phyloP scores from a whole-genome alignment of 2,797 vertebrate species.

The Channallabes apus region DNA sequence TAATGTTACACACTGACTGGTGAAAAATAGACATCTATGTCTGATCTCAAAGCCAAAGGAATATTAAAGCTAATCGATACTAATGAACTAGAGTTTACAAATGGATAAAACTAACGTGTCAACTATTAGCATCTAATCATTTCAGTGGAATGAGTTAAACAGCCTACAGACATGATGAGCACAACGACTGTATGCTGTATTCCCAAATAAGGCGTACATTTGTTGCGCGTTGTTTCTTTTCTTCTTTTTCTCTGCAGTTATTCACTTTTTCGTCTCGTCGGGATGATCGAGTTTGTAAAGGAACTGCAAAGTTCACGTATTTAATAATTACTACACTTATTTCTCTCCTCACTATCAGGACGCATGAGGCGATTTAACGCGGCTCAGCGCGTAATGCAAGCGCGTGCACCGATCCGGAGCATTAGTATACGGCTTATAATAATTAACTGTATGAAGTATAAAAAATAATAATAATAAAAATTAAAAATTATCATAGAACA shows the following conservation, averaged over 20 bases:
- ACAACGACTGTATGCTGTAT: background rate
- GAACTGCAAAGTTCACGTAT: background rate
- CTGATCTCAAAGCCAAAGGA: slow-evolving; percentile 2
- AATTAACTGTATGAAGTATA: background rate
- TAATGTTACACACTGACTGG: slow-evolving; percentile 42
- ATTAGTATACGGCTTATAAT: background rate
- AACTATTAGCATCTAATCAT: background rate
- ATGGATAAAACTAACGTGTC: background rate
- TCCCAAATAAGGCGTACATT: background rate
- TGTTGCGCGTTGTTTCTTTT: background rate
- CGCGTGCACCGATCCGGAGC: background rate
- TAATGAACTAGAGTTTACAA: background rate
- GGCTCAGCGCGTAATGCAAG: background rate
- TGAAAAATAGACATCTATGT: background rate
- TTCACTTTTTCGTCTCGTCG: too few species aligned
- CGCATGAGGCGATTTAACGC: background rate
- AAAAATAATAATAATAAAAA: background rate
- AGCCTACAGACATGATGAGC: too few species aligned
- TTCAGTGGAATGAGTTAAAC: background rate
- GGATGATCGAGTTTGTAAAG: background rate
- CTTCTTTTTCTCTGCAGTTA: too few species aligned
- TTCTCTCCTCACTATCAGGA: background rate
- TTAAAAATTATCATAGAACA: background rate
- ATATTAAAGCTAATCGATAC: background rate
- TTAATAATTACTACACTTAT: background rate